These are phyloP conservation scores for Teleopsis dalmanni DNA, from an alignment of 1,140 invertebrate genomes.

Conservation along the genomic window DNA sequence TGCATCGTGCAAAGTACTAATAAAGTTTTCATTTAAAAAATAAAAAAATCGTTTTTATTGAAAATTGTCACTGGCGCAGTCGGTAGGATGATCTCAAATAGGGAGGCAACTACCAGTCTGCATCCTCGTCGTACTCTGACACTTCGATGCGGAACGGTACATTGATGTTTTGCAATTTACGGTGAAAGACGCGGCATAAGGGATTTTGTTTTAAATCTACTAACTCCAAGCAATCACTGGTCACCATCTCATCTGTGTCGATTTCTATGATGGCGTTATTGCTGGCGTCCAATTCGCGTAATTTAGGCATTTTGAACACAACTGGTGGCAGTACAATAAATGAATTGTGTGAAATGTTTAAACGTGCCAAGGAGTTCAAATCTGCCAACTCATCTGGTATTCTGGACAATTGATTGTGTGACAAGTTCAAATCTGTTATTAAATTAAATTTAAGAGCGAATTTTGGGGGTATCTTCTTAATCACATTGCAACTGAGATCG, in stretches of 20 bases:
- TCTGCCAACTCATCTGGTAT: constrained; percentile 80
- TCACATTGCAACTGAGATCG: constrained; percentile 83
- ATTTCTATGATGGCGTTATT: constrained; percentile 54
- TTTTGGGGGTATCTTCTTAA: constrained; percentile 85
- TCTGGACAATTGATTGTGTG: constrained; percentile 81
- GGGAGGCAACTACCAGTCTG: constrained; percentile 26
- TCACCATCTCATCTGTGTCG: constrained; percentile 58
- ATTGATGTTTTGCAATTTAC: constrained; percentile 48
- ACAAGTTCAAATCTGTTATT: constrained; percentile 81
- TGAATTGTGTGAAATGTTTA: constrained; percentile 64
- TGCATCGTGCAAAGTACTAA: too few relatives aligned
- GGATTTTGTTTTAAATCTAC: constrained; percentile 68
- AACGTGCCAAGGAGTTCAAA: constrained; percentile 62
- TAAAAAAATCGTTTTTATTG: too few relatives aligned
- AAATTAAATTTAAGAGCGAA: constrained; percentile 81
- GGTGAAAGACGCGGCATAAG: constrained; percentile 51
- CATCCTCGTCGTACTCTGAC: constrained; percentile 51
- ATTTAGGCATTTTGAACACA: not conserved
- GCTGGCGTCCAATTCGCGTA: constrained; percentile 32
- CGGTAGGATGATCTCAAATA: too few relatives aligned
- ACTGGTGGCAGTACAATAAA: not conserved
- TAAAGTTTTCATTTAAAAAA: too few relatives aligned
- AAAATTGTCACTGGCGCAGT: too few relatives aligned
- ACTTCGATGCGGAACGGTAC: constrained; percentile 51
- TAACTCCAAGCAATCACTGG: constrained; percentile 54